Percentiles rank a stretch among this genome's conserved stretches.
phyloP scores from a whole-genome alignment of 2,888 invertebrate genomes.

The Trichogramma evanescens region DNA sequence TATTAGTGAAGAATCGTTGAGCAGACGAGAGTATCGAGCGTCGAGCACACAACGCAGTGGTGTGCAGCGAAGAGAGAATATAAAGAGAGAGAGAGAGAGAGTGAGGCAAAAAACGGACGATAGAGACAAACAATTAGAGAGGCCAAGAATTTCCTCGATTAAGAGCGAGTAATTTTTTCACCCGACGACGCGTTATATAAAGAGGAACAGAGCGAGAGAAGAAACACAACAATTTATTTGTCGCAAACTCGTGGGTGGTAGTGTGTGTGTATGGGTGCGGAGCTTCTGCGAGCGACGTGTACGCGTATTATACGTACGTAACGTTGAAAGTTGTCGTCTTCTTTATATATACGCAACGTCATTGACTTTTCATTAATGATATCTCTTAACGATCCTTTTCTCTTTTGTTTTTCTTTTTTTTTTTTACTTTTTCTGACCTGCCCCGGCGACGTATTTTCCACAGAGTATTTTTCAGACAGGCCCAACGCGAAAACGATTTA shows the following conservation, averaged over 20 bases:
- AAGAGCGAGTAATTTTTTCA: slow-evolving; percentile 5
- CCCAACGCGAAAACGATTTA: too few relatives aligned
- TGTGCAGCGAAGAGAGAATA: neutral
- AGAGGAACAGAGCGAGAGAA: too few relatives aligned
- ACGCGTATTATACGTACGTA: neutral
- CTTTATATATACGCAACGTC: neutral
- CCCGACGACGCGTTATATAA: neutral
- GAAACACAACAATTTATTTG: slow-evolving; percentile 15
- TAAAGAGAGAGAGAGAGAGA: neutral
- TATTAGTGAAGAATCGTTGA: too few relatives aligned
- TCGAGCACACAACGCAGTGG: neutral
- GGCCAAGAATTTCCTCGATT: slow-evolving; percentile 7
- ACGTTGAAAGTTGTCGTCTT: neutral
- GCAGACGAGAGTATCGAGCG: too few relatives aligned
- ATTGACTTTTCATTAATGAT: slow-evolving; percentile 20
- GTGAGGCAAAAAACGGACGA: neutral
- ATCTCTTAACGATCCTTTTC: slow-evolving; percentile 1
- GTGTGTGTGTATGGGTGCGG: neutral
- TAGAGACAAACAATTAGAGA: slow-evolving; percentile 9
- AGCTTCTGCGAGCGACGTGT: neutral
- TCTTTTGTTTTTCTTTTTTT: too few relatives aligned
- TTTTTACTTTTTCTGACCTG: too few relatives aligned
- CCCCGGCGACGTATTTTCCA: too few relatives aligned
- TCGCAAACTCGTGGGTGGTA: neutral
- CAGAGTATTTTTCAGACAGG: too few relatives aligned